These are phyloP conservation scores for Lithodes maja DNA, from an alignment of 2,888 invertebrate genomes.

Conservation along the genomic window DNA sequence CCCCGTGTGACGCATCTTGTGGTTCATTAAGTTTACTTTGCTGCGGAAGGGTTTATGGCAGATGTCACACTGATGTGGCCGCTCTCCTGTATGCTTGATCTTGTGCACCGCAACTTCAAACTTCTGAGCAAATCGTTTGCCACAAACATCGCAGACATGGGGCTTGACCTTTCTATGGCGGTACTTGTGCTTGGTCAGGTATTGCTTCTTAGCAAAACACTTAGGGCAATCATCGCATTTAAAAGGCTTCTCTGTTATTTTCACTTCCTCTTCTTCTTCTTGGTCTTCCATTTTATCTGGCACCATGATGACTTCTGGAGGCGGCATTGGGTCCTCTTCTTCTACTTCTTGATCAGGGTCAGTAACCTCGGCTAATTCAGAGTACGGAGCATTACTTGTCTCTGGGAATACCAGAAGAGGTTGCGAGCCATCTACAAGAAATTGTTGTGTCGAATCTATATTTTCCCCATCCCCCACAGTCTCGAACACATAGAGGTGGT, in stretches of 20 bases:
- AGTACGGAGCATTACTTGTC: conserved; percentile 56
- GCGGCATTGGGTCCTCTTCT: conserved; percentile 28
- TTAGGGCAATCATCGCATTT: conserved; percentile 63
- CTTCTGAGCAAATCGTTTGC: conserved; percentile 71
- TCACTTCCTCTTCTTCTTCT: conserved; percentile 59
- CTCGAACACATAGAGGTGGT: conserved; percentile 69
- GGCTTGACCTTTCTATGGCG: conserved; percentile 70
- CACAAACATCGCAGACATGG: conserved; percentile 69
- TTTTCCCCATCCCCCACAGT: conserved; percentile 63
- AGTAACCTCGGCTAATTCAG: conserved; percentile 50
- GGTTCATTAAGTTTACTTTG: conserved; percentile 69
- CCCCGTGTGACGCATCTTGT: conserved; percentile 70
- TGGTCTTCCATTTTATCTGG: conserved; percentile 49
- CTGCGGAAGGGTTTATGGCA: conserved; percentile 71
- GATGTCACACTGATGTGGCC: conserved; percentile 69
- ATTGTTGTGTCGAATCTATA: conserved; percentile 66
- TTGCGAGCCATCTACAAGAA: conserved; percentile 66
- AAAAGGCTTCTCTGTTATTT: conserved; percentile 58
- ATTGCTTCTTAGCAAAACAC: conserved; percentile 70
- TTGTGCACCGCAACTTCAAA: conserved; percentile 70
- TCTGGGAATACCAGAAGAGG: conserved; percentile 69
- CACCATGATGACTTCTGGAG: conserved; percentile 49
- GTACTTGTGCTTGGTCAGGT: conserved; percentile 70
- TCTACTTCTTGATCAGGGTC: conserved; percentile 49
- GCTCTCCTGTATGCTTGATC: conserved; percentile 70